A percentile compares a stretch with the other conserved stretches of the same genome.
phyloP scores from a whole-genome alignment of 2,888 invertebrate genomes.

The Callimorpha dominula region DNA sequence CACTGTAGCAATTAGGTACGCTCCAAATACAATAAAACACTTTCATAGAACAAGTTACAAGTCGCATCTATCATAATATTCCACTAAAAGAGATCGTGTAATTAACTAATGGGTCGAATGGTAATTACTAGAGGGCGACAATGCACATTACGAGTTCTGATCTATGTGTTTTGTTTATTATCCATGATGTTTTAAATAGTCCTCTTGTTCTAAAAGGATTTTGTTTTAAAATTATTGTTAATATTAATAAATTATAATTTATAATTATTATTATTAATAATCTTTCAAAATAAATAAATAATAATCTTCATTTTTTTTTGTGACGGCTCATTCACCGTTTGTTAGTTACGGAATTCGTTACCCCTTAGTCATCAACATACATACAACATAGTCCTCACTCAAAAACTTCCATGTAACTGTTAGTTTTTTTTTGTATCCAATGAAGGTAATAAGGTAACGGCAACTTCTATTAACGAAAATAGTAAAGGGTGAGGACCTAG shows the following conservation, averaged over 20 bases:
- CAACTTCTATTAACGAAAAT: too few relatives aligned
- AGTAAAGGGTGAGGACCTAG: too few relatives aligned
- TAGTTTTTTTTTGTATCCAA: too few relatives aligned
- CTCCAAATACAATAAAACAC: conserved; percentile 27
- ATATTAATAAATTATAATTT: neutral
- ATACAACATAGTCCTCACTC: too few relatives aligned
- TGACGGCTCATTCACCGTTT: too few relatives aligned
- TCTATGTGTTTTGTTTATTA: conserved; percentile 51
- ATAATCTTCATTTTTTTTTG: too few relatives aligned
- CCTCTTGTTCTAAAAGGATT: conserved; percentile 7
- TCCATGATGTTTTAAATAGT: conserved; percentile 49
- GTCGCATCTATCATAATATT: conserved; percentile 58
- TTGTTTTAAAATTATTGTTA: neutral
- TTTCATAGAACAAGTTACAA: conserved; percentile 25
- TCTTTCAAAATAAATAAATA: too few relatives aligned
- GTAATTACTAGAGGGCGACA: conserved; percentile 88
- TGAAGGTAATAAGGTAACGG: too few relatives aligned
- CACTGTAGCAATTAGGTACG: conserved; percentile 15
- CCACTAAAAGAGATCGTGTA: conserved; percentile 87
- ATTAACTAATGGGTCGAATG: conserved; percentile 93
- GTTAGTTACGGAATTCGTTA: too few relatives aligned
- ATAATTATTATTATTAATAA: too few relatives aligned
- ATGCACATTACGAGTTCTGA: conserved; percentile 57
- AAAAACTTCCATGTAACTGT: too few relatives aligned
- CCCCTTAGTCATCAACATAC: too few relatives aligned